phyloP scores from a whole-genome alignment of 2,797 vertebrate species.

The Sitta carolinensis region DNA sequence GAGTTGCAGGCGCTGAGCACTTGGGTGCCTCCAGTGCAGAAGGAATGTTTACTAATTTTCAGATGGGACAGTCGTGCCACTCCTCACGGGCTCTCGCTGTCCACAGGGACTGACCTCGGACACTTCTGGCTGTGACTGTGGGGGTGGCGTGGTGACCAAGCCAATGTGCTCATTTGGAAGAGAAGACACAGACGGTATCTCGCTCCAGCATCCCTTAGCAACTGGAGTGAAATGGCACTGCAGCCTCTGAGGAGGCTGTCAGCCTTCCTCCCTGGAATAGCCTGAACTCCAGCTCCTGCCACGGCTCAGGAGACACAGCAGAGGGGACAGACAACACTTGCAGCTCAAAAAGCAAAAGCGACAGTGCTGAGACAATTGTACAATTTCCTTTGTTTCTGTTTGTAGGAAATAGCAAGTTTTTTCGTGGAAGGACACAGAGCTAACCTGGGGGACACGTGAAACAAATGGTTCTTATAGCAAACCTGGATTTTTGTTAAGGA shows the following conservation, averaged over 20 bases:
- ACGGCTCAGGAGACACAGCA: not conserved
- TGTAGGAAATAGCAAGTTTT: not conserved
- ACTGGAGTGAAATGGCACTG: not conserved
- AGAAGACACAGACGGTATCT: not conserved
- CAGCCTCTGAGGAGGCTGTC: not conserved
- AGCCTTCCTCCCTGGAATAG: not conserved
- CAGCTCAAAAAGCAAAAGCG: not conserved
- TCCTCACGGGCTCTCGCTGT: not conserved
- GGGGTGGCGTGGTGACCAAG: conserved; percentile 40
- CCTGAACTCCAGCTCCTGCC: not conserved
- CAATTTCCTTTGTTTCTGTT: not conserved
- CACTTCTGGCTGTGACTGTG: conserved; percentile 25
- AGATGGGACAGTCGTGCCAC: not conserved
- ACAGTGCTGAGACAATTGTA: not conserved
- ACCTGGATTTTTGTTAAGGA: not conserved
- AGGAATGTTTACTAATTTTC: not conserved
- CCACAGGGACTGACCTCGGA: not conserved
- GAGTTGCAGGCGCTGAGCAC: not conserved
- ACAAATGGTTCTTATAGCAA: not conserved
- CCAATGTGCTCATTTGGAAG: conserved; percentile 17
- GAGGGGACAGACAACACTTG: not conserved
- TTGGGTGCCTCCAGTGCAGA: not conserved
- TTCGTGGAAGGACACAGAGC: not conserved
- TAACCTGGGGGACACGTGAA: not conserved
- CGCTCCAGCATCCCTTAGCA: conserved; percentile 47